Evolutionary conservation across 2,797 vertebrate genomes (phyloP), one percentile per base, ranked within the genome.

Genomic region (Lithobates sylvaticus): DNA sequence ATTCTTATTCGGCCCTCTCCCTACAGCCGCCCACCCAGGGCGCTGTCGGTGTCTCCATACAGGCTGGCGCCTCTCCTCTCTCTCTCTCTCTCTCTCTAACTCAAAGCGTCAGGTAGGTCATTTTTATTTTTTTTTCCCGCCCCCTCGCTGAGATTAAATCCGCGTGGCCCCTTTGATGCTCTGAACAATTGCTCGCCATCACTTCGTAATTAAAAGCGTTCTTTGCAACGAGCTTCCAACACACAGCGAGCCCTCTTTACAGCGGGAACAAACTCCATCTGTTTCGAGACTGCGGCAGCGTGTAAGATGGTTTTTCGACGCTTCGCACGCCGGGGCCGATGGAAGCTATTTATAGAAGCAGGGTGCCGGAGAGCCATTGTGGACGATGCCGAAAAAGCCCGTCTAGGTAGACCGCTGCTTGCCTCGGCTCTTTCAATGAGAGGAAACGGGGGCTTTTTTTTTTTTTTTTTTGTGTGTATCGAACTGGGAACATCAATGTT

Each of bases 171-270:
- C 72, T 86, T 86, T 86, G 61, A 81, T 69, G 84, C 44, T 42
- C 61, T 58, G 29, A 80, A 80, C 77, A 81, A 81, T 86, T 26
- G 77, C 32, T 50, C 70, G 36, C 61, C 54, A 58, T 68, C 27
- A 44, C n/a, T 39, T 0, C 78, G 32, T 81, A 76, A 86, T 86
- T 86, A 86, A 86, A 81, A 86, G 84, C 21, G 64, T 69, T 70
- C 47, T 70, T 65, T 64, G 32, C 71, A 39, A 47, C 64, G 5
- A 36, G 71, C 44, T 69, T 81, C 71, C 64, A 70, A 73, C 27
- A 61, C 71, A 65, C 84, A 74, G 72, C 78, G 2, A 79, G 83
- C 27, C 34, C 67, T 78, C 42, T 23, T 78, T 84, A 61, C 83
- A 61, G 84, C 29, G 5, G 26, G 44, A 81, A 32, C 44, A 71